Base-by-base conservation (phyloP, 2,888 invertebrate genomes). In the Philereme vetulata region DNA sequence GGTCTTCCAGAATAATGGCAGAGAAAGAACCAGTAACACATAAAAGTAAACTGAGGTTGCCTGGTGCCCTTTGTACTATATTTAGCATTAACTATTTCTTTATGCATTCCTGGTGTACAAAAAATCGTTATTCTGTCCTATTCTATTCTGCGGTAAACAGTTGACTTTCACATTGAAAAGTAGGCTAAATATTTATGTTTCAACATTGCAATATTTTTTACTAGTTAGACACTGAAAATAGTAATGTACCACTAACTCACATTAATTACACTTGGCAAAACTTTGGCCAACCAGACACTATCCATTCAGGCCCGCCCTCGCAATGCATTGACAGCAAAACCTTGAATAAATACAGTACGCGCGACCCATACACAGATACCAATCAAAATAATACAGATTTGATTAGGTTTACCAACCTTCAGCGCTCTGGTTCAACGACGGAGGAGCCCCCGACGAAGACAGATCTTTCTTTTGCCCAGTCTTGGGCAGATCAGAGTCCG, bases 401-500 rank as follows among this genome's bases (percentile, higher is more conserved):
- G 61, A 71, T 61, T 65, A 76, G 60, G 67, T 68, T 70, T 71
- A 74, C 88, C 77, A 71, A 92, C 92, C 92, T 90, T 89, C 90
- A 64, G 86, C 85, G 72, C 89, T 90, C 72, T 88, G 90, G 68
- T 90, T 90, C 66, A 90, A 70, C 61, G 89, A 87, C 62, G 86
- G 77, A 40, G 87, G 89, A 43, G 81, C 85, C 65, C 76, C 86
- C 56, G 86, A 77, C 56, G 86, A 78, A 51, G 78, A 70, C 65
- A 89, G 74, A 65, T 88, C 88, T 74, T 90, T 90, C 71, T 88
- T 91, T 83, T 81, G 86, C 50, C 78, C 86, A 71, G 76, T 72
- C 80, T 90, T 90, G 69, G 88, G 85, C 68, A 76, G 81, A 73
- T 94, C 94, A 60, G 93, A 90, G 78, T 95, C 94, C 53, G 94